Evolutionary conservation across 2,797 vertebrate genomes (phyloP).

Genomic region (Intellagama lesueurii): DNA sequence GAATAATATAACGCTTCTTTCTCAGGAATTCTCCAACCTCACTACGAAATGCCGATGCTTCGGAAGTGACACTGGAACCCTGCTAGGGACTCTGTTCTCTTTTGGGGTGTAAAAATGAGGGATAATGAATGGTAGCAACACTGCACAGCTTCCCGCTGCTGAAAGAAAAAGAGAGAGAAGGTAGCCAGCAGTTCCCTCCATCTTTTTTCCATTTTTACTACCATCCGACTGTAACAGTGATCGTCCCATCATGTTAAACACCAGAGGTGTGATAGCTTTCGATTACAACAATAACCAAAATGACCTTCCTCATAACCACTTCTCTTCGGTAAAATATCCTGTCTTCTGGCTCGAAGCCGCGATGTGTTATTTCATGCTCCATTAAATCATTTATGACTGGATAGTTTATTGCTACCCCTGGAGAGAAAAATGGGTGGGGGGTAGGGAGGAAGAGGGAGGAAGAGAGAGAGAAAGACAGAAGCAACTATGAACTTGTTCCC

Average conservation of each 20-base stretch:
- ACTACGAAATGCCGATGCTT: constrained; percentile 53
- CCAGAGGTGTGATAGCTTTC: background rate
- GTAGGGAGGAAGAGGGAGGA: background rate
- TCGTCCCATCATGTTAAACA: constrained; percentile 17
- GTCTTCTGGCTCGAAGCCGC: constrained; percentile 20
- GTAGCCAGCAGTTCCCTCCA: background rate
- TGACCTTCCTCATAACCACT: constrained; percentile 34
- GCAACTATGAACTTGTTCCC: constrained; percentile 1
- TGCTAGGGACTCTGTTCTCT: constrained; percentile 26
- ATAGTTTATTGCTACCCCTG: constrained; percentile 30
- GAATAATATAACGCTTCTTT: constrained; percentile 24
- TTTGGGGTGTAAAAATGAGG: constrained; percentile 25
- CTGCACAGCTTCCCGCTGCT: constrained; percentile 22
- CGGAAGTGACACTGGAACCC: constrained; percentile 32
- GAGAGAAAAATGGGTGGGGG: background rate
- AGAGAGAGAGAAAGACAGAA: background rate
- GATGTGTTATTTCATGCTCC: constrained; percentile 2
- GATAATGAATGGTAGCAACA: constrained; percentile 51
- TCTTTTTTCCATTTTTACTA: background rate
- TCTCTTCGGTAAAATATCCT: constrained; percentile 8
- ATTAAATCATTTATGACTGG: constrained; percentile 35
- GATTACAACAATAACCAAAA: constrained; percentile 8
- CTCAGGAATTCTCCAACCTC: constrained; percentile 57
- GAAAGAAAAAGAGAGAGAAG: background rate
- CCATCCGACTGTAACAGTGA: background rate